Evolutionary conservation across 2,888 invertebrate species (phyloP), one percentile per base, ranked within the genome.

Genomic region (Callyntrura guangdongensis): DNA sequence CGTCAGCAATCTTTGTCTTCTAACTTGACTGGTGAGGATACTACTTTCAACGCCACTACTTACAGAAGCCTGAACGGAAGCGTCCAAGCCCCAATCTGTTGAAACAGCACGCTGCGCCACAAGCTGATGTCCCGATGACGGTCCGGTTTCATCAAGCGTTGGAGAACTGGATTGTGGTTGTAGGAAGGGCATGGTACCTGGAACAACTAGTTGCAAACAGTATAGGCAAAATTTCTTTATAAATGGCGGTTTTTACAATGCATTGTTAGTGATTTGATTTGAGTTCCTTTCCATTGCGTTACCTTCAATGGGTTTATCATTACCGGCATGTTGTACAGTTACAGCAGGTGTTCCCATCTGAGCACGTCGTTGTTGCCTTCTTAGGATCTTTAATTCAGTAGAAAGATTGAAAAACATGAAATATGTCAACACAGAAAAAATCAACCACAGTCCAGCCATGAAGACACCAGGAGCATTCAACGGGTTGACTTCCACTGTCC

Each of bases 401-500:
- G 93, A 91, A 3, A 93, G 83, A 64, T 93, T 93, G 77, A 89
- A 92, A 64, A 93, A 93, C 92, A 92, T 92, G 49, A 92, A 92
- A 12, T 92, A 67, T 0, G 92, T 93, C 27, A 92, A 82, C 1
- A 94, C 74, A 4, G 91, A 72, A 67, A 94, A 94, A 22, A 93
- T 0, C 0, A 92, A 25, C 95, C 95, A 95, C n/a, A 95, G 84
- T 47, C 94, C 90, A 12, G 95, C 95, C 95, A 95, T 95, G 89
- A 95, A 95, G 4, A 95, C 94, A 92, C 95, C 92, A 47, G 95
- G 95, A 27, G 95, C 94, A 88, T 95, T 95, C 74, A 94, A 94
- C 86, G 95, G 95, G 93, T 94, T 94, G 2, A 95, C 94, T 84
- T 93, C 90, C 86, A 95, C 94, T 9, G 94, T 92, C 12, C 94